Conservation (phyloP, 1,140 invertebrate species). For the Micrasema minimum region DNA sequence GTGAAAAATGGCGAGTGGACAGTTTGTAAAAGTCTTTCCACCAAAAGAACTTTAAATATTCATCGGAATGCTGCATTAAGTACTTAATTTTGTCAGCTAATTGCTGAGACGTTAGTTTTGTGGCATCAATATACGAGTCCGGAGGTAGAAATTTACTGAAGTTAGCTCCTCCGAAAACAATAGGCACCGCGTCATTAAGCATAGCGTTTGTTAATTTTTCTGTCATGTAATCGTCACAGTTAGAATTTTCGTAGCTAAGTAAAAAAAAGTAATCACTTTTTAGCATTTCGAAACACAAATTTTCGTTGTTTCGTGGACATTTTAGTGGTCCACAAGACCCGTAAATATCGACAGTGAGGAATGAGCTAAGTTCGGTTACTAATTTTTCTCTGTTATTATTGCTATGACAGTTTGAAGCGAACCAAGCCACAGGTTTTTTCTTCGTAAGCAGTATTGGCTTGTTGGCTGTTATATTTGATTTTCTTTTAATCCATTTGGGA, state of each 20-base stretch:
- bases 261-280: conserved; percentile 71
- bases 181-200: conserved; percentile 64
- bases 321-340: conserved; percentile 68
- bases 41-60: conserved; percentile 67
- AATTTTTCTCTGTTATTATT: conserved; percentile 66
- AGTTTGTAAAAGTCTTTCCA: conserved; percentile 60
- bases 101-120: conserved; percentile 64
- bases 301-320: conserved; percentile 56
- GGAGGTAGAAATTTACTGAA: conserved; percentile 65
- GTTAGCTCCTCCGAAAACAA: conserved; percentile 69
- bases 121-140: conserved; percentile 72
- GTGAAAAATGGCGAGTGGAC: background rate
- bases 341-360: conserved; percentile 73
- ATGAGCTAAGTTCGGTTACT: conserved; percentile 66
- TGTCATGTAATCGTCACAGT: conserved; percentile 69
- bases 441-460: conserved; percentile 53
- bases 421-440: conserved; percentile 68
- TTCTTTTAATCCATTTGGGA: conserved; percentile 28
- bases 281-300: conserved; percentile 61
- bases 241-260: conserved; percentile 72
- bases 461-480: background rate
- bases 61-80: conserved; percentile 60
- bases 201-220: conserved; percentile 68
- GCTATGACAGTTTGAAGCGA: conserved; percentile 72
- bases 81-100: conserved; percentile 66